Evolutionary conservation across 2,888 invertebrate species (phyloP), one percentile per base, ranked within the genome.

Genomic region (Melangyna quadrimaculata): DNA sequence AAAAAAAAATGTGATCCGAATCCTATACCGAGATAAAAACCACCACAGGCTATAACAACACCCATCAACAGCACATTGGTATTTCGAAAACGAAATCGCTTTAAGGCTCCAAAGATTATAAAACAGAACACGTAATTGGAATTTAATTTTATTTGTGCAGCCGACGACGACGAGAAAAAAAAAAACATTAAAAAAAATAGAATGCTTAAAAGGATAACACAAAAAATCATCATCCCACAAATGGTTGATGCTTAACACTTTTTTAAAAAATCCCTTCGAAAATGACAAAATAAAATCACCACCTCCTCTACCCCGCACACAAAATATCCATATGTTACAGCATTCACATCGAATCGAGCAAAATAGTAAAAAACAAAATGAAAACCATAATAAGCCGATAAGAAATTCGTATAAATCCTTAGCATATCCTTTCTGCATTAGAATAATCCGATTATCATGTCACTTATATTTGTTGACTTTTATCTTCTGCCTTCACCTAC

Each of bases 91-190:
- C 51, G 69, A 63, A 59, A 53, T 17, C 63, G 40, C 59, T 29
- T 65, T 75, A 72, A 59, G 51, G 57, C 32, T 72, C 37, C 63
- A 10, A 77, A 65, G 73, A 78, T 81, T 81, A 73, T 73, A 72
- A 72, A 86, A 72, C 86, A 73, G 86, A 78, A 73, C 86, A 86
- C 86, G 86, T 86, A 80, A 86, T 80, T 86, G 77, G 73, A 77
- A 81, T 86, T 86, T 81, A 80, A 86, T 86, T 86, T 86, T 81
- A 81, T 86, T 81, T 86, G 86, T 81, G 80, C 72, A 81, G 73
- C 70, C 77, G 73, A 73, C 45, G 70, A 57, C n/a, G n/a, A n/a
- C n/a, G 32, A 7, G 51, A 45, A 59, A 45, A 12, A 61, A 12
- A 71, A 37, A 1, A 61, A 24, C 51, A 40, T 40, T 17, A 45